These are phyloP conservation scores for Turdus rufiventris DNA, from an alignment of 2,113 vertebrate genomes.

Conservation along the genomic window DNA sequence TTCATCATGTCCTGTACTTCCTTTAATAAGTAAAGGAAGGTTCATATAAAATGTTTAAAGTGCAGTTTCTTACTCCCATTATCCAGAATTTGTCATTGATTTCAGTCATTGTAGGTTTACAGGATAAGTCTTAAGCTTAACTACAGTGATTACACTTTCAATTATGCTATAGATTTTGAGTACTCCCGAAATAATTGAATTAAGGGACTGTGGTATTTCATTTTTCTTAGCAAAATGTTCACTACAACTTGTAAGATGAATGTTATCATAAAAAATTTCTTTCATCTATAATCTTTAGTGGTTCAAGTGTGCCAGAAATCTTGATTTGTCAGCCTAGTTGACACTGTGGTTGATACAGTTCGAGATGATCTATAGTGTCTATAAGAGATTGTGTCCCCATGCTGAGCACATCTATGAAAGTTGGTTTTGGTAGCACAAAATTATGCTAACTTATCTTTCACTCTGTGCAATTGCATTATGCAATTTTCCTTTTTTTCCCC, in stretches of 20 bases:
- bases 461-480: slow-evolving; percentile 1
- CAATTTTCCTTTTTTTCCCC: slow-evolving; percentile 11
- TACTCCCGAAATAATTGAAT: background rate
- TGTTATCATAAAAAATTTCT: background rate
- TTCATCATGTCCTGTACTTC: background rate
- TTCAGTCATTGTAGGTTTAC: background rate
- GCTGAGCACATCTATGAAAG: background rate
- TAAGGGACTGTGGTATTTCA: background rate
- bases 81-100: background rate
- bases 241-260: background rate
- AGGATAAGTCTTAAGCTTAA: background rate
- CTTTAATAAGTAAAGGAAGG: background rate
- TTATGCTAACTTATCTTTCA: slow-evolving; percentile 7
- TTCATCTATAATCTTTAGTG: background rate
- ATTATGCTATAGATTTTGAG: background rate
- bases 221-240: background rate
- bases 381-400: background rate
- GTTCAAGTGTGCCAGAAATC: background rate
- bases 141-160: background rate
- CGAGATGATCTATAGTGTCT: background rate
- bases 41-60: background rate
- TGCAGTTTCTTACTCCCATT: background rate
- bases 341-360: background rate
- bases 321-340: background rate
- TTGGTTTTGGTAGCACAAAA: background rate